Percentiles rank a stretch among this genome's conserved stretches.
Evolutionary conservation across 92 coral and sea anemone genomes (phyloP).

Genomic region (Bergia sp.): DNA sequence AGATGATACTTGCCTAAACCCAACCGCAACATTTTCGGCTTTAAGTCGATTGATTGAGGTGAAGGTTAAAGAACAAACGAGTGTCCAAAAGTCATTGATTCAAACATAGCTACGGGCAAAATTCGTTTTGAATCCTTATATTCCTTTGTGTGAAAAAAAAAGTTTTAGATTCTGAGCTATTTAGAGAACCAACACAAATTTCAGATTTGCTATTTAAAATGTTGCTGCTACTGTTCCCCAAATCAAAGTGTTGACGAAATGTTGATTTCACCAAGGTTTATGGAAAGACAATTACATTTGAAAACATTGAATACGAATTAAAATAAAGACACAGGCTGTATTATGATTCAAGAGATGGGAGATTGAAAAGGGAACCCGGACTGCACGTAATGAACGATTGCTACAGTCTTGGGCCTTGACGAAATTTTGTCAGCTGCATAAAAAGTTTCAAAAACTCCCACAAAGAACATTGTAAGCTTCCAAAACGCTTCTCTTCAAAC

Average conservation of each 20-base stretch:
- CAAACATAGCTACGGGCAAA: constrained; percentile 42
- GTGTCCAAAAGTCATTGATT: constrained; percentile 1
- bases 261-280: constrained; percentile 22
- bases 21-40: not conserved
- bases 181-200: not conserved
- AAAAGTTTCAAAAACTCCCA: not conserved
- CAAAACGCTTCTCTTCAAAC: constrained; percentile 23
- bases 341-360: constrained; percentile 30
- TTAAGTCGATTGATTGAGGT: not conserved
- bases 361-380: constrained; percentile 17
- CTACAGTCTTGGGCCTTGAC: not conserved
- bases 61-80: constrained; percentile 18
- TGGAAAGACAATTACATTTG: constrained; percentile 32
- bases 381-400: constrained; percentile 24
- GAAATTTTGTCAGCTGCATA: not conserved
- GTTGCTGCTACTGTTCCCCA: constrained; percentile 9
- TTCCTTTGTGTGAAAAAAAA: constrained; percentile 20
- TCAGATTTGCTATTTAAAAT: constrained; percentile 20
- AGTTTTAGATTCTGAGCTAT: constrained; percentile 1
- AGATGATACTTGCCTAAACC: not conserved
- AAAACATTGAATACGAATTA: constrained; percentile 45
- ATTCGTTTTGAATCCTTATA: not conserved
- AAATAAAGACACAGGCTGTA: constrained; percentile 41
- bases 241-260: constrained; percentile 9
- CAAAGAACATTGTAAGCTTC: constrained; percentile 23